Evolutionary conservation across 2,113 vertebrate genomes (phyloP).

Genomic region (Sinocyclocheilus maitianheensis): DNA sequence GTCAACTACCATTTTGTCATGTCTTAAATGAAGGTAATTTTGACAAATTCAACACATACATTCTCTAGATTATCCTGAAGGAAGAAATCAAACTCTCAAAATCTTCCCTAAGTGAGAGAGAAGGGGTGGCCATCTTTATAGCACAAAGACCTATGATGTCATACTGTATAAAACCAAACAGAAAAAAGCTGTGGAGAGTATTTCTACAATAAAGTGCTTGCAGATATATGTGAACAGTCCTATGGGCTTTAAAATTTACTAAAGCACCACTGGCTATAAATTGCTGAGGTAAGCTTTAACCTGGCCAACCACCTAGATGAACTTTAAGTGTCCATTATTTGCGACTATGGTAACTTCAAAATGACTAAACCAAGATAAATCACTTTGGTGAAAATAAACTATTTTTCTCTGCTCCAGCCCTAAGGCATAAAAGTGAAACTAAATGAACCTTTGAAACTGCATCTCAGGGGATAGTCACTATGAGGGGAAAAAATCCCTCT

Average conservation of each 20-base stretch:
- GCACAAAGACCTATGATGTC: slow-evolving; percentile 28
- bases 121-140: not conserved
- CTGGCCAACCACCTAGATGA: slow-evolving; percentile 24
- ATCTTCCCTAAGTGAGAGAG: not conserved
- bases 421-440: slow-evolving; percentile 79
- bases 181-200: not conserved
- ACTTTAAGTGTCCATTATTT: slow-evolving; percentile 36
- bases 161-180: slow-evolving; percentile 30
- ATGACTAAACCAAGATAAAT: slow-evolving; percentile 74
- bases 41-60: not conserved
- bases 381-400: slow-evolving; percentile 37
- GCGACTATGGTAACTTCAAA: slow-evolving; percentile 62
- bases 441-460: slow-evolving; percentile 83
- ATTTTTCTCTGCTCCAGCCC: slow-evolving; percentile 60
- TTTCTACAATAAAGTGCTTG: not conserved
- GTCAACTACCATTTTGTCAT: not conserved
- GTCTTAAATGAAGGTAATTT: not conserved
- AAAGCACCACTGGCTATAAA: slow-evolving; percentile 4
- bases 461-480: slow-evolving; percentile 73
- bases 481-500: slow-evolving; percentile 72
- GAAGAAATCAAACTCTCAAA: not conserved
- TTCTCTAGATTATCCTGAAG: not conserved
- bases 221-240: slow-evolving; percentile 23
- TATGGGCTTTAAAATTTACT: slow-evolving; percentile 10
- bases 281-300: slow-evolving; percentile 28